Base-by-base conservation (phyloP, 1,140 invertebrate species). In the Drosophila arawakana region DNA sequence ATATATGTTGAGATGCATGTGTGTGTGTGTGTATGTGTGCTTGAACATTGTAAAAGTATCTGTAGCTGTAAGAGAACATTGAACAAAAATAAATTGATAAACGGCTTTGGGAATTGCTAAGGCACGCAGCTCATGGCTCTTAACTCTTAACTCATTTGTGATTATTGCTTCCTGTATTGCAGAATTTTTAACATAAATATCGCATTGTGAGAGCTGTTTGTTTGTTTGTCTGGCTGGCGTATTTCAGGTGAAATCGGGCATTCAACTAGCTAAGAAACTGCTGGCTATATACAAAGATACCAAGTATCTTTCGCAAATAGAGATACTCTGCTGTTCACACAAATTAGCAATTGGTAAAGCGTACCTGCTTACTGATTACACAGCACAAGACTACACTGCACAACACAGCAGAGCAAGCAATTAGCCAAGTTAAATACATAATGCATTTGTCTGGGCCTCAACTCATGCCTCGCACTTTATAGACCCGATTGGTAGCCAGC, bases 341-440 rank as follows among this genome's bases (percentile, higher is more conserved):
- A 80, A 78, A 80, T 80, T 80, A 80, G 71, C 75, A 57, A 80
- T 80, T 78, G 75, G 75, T 59, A 61, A 80, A 78, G 71, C 75
- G 75, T 80, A 76, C 61, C 58, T 71, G 73, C 60, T 46, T 76
- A 63, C 66, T 71, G 76, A 75, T 78, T 74, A 74, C 55, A 65
- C 61, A 72, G 62, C 62, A 25, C n/a, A 72, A 50, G 50, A 25
- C n/a, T 15, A 25, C 25, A 52, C 18, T 30, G 25, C 58, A 9
- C 39, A 59, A 25, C 37, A 21, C 35, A 74, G 61, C 54, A 46
- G 30, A 73, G 41, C 73, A 71, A 72, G 76, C 76, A 79, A 79
- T 76, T 79, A 79, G 76, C 73, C 68, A 76, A 79, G 73, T 76
- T 79, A 73, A 79, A 79, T 79, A 72, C 76, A 79, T 79, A 79